phyloP scores from a whole-genome alignment of 2,888 invertebrate genomes.

The Osmoderma eremita region DNA sequence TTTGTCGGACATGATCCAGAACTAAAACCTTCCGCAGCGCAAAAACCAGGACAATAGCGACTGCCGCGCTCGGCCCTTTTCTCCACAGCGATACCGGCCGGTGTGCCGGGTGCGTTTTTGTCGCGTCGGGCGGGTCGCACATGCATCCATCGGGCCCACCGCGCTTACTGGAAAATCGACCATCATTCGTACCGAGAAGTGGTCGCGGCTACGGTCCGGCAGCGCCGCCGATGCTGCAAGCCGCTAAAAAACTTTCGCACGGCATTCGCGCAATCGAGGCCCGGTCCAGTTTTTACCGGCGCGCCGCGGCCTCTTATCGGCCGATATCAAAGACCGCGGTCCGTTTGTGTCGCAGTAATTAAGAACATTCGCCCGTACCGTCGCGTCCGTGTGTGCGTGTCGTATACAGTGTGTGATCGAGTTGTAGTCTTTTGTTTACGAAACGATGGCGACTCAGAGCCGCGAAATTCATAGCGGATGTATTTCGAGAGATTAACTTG shows the following conservation, averaged over 20 bases:
- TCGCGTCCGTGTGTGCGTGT: constrained; percentile 26
- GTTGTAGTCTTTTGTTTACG: background rate
- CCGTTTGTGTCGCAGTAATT: constrained; percentile 56
- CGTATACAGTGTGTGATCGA: constrained; percentile 17
- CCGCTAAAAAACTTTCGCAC: constrained; percentile 38
- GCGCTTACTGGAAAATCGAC: constrained; percentile 32
- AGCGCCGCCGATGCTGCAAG: constrained; percentile 18
- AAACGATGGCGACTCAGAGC: background rate
- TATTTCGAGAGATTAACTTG: constrained; percentile 5
- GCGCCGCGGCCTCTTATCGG: constrained; percentile 44
- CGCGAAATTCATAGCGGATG: background rate
- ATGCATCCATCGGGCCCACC: constrained; percentile 22
- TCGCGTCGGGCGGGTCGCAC: constrained; percentile 16
- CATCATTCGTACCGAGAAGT: constrained; percentile 33
- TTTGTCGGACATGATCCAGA: constrained; percentile 10
- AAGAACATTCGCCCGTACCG: constrained; percentile 48
- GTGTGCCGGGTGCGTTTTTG: constrained; percentile 23
- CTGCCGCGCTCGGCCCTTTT: constrained; percentile 19
- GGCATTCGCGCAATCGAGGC: constrained; percentile 43
- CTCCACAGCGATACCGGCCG: background rate
- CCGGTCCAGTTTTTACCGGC: constrained; percentile 42
- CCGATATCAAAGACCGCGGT: constrained; percentile 55
- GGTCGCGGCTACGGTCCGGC: constrained; percentile 19
- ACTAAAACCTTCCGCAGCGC: constrained; percentile 14
- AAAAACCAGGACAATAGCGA: constrained; percentile 34